Percentiles rank a stretch among this genome's conserved stretches.
phyloP scores from a whole-genome alignment of 2,888 invertebrate genomes.

The Andrena fulva region DNA sequence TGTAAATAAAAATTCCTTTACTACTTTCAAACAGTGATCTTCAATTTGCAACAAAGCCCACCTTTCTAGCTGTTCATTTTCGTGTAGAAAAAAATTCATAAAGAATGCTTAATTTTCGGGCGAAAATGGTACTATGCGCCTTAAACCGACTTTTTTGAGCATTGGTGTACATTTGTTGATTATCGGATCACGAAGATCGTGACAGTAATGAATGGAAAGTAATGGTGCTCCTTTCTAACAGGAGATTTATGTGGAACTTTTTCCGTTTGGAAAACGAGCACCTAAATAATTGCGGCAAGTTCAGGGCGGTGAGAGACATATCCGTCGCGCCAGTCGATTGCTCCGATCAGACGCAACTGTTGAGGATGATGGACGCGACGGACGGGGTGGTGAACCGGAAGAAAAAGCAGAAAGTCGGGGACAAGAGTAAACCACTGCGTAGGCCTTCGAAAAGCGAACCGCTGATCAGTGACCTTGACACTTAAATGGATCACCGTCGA shows the following conservation, averaged over 20 bases:
- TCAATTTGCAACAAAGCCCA: no score
- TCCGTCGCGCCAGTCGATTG: constrained; percentile 97
- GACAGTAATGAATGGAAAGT: constrained; percentile 18
- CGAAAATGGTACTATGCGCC: no score
- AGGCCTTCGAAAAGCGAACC: constrained; percentile 83
- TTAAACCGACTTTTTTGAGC: no score
- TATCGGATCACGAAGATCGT: not conserved
- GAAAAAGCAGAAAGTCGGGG: constrained; percentile 59
- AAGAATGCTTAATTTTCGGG: no score
- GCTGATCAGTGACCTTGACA: constrained; percentile 74
- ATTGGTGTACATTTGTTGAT: not conserved
- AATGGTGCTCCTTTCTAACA: constrained; percentile 76
- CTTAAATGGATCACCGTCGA: constrained; percentile 6
- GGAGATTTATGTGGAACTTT: constrained; percentile 99
- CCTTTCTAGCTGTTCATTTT: no score
- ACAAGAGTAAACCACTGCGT: constrained; percentile 64
- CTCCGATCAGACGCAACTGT: constrained; percentile 94
- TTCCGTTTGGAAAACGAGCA: constrained; percentile 99
- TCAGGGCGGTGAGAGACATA: constrained; percentile 99
- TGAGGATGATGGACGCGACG: constrained; percentile 97
- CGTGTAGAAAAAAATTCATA: no score
- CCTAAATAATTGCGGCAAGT: constrained; percentile 99
- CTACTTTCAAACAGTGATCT: no score
- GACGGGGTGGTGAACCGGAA: constrained; percentile 90
- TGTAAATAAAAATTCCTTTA: no score